phyloP scores from a whole-genome alignment of 2,888 invertebrate species.

The Zygaena filipendulae region DNA sequence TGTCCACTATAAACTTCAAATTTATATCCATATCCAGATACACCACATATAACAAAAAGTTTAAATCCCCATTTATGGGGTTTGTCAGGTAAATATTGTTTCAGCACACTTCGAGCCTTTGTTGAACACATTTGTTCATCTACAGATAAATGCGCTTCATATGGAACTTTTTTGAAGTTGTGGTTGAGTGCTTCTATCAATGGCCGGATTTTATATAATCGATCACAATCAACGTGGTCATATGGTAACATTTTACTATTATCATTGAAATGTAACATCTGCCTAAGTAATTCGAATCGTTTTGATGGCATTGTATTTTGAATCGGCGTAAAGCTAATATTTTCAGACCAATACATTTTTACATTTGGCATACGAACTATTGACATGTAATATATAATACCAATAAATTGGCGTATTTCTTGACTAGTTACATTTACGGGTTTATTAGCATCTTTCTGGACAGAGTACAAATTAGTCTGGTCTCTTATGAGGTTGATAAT shows the following conservation, averaged over 20 bases:
- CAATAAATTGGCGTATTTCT: neutral
- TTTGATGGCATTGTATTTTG: conserved; percentile 1
- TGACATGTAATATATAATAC: neutral
- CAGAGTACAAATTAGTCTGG: neutral
- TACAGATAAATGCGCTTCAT: conserved; percentile 14
- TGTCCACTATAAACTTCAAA: conserved; percentile 25
- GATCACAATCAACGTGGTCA: conserved; percentile 4
- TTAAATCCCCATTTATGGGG: conserved; percentile 30
- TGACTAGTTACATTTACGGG: neutral
- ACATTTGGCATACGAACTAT: conserved; percentile 1
- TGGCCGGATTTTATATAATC: conserved; percentile 2
- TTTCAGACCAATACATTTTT: conserved; percentile 1
- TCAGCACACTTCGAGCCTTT: conserved; percentile 16
- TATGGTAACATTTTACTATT: conserved; percentile 9
- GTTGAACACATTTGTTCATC: conserved; percentile 23
- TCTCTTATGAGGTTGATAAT: neutral
- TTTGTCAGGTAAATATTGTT: conserved; percentile 29
- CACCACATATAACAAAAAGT: conserved; percentile 20
- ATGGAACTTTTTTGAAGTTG: neutral
- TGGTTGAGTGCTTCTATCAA: conserved; percentile 1
- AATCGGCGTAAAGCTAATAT: neutral
- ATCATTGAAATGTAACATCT: conserved; percentile 12
- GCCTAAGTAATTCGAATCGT: conserved; percentile 1
- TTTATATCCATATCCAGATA: conserved; percentile 21
- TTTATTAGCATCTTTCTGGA: neutral